Base-by-base conservation (phyloP, 2,113 vertebrate species). In the Hypomesus transpacificus region DNA sequence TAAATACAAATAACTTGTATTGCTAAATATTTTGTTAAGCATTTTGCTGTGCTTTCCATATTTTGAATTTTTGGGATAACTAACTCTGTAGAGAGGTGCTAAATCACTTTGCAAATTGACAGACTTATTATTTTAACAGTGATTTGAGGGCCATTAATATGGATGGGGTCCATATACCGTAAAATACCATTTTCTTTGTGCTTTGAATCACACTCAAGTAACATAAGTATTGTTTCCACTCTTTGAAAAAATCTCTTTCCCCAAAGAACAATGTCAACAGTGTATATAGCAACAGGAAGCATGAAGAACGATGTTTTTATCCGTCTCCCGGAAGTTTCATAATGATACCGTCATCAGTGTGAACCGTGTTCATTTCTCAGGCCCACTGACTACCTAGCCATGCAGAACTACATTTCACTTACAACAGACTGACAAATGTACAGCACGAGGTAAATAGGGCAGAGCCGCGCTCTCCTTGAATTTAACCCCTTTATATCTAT, bases 361-460 rank as follows among this genome's bases (percentile, higher is more conserved):
- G 50, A 66, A 26, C 63, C 20, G 22, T 63, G 64, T 58, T 61
- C 69, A 60, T 52, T 61, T 68, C 7, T 77, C 70, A 62, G 51
- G 58, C 14, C 31, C 18, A 26, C 34, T 21, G 34, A 65, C 34
- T 70, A 56, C 34, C 61, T 46, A 75, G 54, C 39, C 74, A 66
- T 65, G 61, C 74, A 75, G 68, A 75, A 70, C 70, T 52, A 68
- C 50, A 14, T 66, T 64, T 68, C 34, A 63, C 26, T 7, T 61
- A 39, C 58, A 68, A 18, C 24, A 20, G 24, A 66, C 50, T 51
- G 46, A 71, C 51, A 76, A 71, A 68, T n/a, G 31, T 63, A 20
- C 8, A 71, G 63, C 16, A 66, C 50, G 2, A 46, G 6, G 9
- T 69, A 46, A 57, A 50, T 16, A 20, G n/a, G n/a, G n/a, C 2